Conservation (phyloP, 92 coral and sea anemone species). For the Actinernus sp. region DNA sequence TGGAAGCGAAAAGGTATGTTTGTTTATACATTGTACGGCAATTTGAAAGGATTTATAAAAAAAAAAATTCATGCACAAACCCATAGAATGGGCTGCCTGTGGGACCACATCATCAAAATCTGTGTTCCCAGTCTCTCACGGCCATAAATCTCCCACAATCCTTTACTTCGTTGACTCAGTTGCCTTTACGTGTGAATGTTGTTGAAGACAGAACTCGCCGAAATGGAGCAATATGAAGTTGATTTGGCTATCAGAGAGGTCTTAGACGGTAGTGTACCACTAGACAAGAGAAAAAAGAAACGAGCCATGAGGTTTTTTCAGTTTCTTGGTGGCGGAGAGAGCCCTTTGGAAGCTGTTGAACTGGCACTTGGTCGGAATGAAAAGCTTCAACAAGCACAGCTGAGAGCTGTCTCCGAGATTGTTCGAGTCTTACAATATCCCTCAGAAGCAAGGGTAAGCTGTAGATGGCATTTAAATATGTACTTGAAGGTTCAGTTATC, state of each 20-base stretch:
- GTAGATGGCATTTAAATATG: background rate
- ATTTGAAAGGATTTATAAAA: too few relatives aligned
- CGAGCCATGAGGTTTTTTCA: slow-evolving; percentile 63
- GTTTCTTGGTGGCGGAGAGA: slow-evolving; percentile 85
- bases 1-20: too few relatives aligned
- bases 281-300: slow-evolving; percentile 60
- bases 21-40: too few relatives aligned
- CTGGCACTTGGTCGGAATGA: slow-evolving; percentile 84
- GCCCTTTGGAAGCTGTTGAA: slow-evolving; percentile 88
- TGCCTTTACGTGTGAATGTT: too few relatives aligned
- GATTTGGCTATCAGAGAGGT: slow-evolving; percentile 22
- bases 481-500: background rate
- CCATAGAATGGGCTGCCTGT: too few relatives aligned
- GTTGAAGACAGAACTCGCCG: too few relatives aligned
- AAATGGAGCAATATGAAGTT: slow-evolving; percentile 31
- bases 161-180: too few relatives aligned
- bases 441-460: slow-evolving; percentile 35
- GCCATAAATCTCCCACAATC: too few relatives aligned
- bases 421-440: slow-evolving; percentile 60
- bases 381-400: slow-evolving; percentile 78
- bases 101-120: too few relatives aligned
- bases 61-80: too few relatives aligned
- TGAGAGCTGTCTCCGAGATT: slow-evolving; percentile 70
- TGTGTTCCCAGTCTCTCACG: too few relatives aligned
- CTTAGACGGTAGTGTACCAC: slow-evolving; percentile 16